Evolutionary conservation across 2,797 vertebrate genomes (phyloP).

Genomic region (Sebastes steindachneri): DNA sequence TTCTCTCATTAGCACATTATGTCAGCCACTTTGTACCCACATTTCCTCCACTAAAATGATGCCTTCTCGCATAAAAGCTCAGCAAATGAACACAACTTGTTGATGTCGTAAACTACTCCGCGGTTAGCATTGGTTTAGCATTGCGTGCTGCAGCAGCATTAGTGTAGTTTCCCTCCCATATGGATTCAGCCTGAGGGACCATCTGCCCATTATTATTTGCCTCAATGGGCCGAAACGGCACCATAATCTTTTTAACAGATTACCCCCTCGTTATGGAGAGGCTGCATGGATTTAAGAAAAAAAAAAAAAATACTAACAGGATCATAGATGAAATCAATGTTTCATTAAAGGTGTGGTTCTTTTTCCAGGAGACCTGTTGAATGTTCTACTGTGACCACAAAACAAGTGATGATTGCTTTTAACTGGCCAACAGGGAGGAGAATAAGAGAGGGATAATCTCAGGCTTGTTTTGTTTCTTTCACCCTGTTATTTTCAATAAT

Average conservation of each 20-base stretch:
- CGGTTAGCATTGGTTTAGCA: constrained; percentile 60
- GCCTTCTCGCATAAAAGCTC: constrained; percentile 1
- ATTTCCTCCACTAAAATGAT: background rate
- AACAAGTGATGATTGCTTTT: constrained; percentile 9
- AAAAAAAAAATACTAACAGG: constrained; percentile 3
- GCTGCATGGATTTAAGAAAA: constrained; percentile 10
- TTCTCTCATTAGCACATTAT: background rate
- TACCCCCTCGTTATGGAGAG: constrained; percentile 54
- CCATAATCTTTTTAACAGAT: constrained; percentile 79
- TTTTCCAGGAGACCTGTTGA: constrained; percentile 42
- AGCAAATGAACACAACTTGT: constrained; percentile 20
- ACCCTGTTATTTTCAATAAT: constrained; percentile 50
- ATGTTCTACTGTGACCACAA: constrained; percentile 26
- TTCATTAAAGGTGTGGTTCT: constrained; percentile 29
- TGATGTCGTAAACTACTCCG: constrained; percentile 17
- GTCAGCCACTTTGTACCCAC: background rate
- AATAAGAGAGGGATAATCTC: constrained; percentile 21
- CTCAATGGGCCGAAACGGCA: constrained; percentile 71
- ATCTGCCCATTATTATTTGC: constrained; percentile 80
- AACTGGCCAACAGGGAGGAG: constrained; percentile 22
- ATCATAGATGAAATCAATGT: constrained; percentile 24
- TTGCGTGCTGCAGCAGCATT: constrained; percentile 72
- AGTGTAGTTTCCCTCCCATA: constrained; percentile 66
- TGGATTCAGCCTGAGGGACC: constrained; percentile 70
- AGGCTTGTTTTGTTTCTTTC: constrained; percentile 26